Conservation (phyloP, 2,797 vertebrate genomes). For the Anomalospiza imberbis region DNA sequence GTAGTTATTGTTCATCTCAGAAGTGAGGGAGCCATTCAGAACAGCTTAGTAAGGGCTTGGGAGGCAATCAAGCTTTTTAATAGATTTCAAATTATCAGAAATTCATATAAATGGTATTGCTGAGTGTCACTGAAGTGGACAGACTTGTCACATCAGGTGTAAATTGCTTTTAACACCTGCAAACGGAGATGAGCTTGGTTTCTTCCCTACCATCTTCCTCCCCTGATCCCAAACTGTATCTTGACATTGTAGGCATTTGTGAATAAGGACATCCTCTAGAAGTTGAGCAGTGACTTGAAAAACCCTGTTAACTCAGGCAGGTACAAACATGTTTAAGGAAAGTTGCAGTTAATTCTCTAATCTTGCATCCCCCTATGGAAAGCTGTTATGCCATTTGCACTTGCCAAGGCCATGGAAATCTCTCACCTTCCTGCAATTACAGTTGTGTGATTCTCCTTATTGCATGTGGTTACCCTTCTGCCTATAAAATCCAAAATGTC, state of each 20-base stretch:
- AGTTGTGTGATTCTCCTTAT: not conserved
- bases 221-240: not conserved
- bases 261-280: not conserved
- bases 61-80: not conserved
- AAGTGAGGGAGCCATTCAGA: not conserved
- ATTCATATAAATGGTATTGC: not conserved
- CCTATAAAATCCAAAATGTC: not conserved
- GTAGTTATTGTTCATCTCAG: not conserved
- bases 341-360: not conserved
- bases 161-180: not conserved
- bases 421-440: not conserved
- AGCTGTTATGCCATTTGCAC: not conserved
- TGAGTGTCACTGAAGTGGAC: not conserved
- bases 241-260: not conserved
- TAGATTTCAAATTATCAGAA: not conserved
- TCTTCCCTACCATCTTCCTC: not conserved
- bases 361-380: not conserved
- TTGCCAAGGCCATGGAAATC: not conserved
- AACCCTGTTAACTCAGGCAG: slow-evolving; percentile 1
- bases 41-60: not conserved
- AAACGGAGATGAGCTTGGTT: not conserved
- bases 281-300: not conserved
- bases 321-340: not conserved
- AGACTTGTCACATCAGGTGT: not conserved
- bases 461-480: not conserved